A percentile compares a stretch with the other conserved stretches of the same genome.
Conservation (phyloP, 2,113 vertebrate genomes). For the Dasyprocta punctata region DNA sequence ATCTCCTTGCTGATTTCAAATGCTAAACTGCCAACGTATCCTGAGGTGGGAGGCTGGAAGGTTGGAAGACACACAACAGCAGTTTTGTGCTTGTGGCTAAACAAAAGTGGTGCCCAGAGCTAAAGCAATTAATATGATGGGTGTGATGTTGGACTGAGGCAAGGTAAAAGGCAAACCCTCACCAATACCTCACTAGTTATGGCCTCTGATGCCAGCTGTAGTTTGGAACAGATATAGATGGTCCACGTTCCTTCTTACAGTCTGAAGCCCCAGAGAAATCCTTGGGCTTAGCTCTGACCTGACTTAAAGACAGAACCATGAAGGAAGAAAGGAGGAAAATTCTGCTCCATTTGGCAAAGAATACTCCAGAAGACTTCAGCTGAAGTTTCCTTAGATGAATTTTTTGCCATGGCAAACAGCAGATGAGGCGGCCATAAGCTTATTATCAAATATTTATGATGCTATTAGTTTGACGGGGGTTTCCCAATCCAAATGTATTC, state of each 20-base stretch:
- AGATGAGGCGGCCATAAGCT: conserved; percentile 47
- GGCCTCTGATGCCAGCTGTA: not conserved
- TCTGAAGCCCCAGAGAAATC: not conserved
- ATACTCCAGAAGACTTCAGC: conserved; percentile 60
- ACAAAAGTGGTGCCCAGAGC: not conserved
- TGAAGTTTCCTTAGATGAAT: conserved; percentile 77
- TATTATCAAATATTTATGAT: conserved; percentile 76
- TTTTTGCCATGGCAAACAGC: conserved; percentile 68
- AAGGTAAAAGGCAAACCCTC: not conserved
- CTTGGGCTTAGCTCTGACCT: not conserved
- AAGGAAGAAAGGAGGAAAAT: conserved; percentile 29
- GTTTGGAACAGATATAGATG: not conserved
- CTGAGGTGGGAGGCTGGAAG: not conserved
- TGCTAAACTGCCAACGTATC: not conserved
- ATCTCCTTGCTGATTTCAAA: not conserved
- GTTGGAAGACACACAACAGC: not conserved
- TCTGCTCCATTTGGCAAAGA: conserved; percentile 65
- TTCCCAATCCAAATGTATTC: not conserved
- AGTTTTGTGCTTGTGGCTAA: not conserved
- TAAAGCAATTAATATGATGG: not conserved
- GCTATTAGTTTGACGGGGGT: not conserved
- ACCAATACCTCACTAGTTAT: not conserved
- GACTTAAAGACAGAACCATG: conserved; percentile 56
- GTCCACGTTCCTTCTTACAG: not conserved
- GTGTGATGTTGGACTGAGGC: not conserved